Evolutionary conservation across 2,797 vertebrate genomes (phyloP).

Genomic region (Eurystomus glaucurus): DNA sequence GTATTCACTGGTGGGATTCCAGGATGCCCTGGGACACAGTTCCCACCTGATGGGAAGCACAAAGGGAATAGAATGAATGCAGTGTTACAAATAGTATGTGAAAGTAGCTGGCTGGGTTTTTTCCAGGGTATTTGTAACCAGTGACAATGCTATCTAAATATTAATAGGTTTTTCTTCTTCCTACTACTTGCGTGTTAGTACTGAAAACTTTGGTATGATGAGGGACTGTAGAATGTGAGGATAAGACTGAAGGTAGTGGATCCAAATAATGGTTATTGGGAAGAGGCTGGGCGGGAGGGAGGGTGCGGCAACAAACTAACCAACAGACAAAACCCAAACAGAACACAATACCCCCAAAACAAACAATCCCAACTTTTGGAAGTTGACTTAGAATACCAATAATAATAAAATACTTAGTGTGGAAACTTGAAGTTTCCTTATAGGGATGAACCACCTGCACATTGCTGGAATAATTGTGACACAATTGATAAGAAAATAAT

Average conservation of each 20-base stretch:
- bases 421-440: neutral
- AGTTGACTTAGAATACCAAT: neutral
- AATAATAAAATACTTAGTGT: neutral
- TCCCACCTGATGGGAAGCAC: neutral
- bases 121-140: neutral
- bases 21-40: neutral
- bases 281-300: neutral
- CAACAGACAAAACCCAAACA: neutral
- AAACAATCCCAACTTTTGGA: neutral
- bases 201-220: neutral
- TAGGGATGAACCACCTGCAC: fast-evolving
- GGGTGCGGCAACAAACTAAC: neutral
- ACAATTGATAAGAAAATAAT: neutral
- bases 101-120: neutral
- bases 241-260: neutral
- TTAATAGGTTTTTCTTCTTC: neutral
- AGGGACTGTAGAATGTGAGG: neutral
- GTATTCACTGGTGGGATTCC: neutral
- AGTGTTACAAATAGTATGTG: neutral
- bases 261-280: neutral
- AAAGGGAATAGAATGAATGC: neutral
- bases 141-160: neutral
- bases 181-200: neutral
- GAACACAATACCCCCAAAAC: neutral
- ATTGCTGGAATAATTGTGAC: neutral